Conservation (phyloP, 2,888 invertebrate genomes). For the Reticulitermes lucifugus region DNA sequence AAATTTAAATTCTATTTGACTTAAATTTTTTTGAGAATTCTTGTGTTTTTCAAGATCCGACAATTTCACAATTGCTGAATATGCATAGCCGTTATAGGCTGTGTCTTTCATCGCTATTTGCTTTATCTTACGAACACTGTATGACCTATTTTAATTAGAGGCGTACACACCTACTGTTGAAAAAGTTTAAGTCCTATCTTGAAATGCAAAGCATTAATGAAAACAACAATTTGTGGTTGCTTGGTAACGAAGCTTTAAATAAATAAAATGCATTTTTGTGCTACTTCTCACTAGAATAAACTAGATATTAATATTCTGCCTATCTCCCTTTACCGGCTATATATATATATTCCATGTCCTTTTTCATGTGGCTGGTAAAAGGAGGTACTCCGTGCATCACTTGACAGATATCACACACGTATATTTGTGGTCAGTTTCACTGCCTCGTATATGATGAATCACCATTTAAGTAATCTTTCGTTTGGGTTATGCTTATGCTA, state of each 20-base stretch:
- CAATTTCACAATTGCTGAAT: too few species aligned
- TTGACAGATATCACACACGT: not conserved
- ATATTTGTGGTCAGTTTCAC: not conserved
- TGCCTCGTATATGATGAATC: not conserved
- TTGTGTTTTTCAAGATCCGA: too few species aligned
- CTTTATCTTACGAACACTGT: not conserved
- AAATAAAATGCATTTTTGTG: not conserved
- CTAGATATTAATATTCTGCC: not conserved
- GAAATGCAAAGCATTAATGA: not conserved
- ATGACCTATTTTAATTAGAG: not conserved
- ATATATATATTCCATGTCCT: not conserved
- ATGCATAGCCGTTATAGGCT: too few species aligned
- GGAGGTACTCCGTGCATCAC: not conserved
- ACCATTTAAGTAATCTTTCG: not conserved
- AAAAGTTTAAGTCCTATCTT: not conserved
- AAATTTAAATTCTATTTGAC: too few species aligned
- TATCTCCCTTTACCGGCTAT: not conserved
- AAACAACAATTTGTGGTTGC: constrained; percentile 5
- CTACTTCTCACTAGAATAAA: constrained; percentile 4
- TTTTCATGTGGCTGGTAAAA: not conserved
- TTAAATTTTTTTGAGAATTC: too few species aligned
- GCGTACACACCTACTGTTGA: not conserved
- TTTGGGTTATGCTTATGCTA: not conserved
- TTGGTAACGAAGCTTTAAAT: constrained; percentile 38
- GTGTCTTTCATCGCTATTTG: not conserved